Conservation (phyloP, 2,797 vertebrate species). For the Etheostoma nigrum region DNA sequence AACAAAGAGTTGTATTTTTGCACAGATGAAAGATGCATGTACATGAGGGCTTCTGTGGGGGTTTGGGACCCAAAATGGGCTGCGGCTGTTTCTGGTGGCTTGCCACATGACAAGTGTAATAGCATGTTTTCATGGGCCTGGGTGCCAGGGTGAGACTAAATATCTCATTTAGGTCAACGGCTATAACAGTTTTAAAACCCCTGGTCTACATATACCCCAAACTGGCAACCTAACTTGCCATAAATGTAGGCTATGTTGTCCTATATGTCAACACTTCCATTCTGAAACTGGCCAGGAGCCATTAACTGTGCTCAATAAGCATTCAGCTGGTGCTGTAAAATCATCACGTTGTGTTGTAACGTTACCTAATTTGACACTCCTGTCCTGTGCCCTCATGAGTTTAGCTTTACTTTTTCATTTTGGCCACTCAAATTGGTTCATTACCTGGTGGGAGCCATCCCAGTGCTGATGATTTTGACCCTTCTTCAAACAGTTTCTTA, state of each 20-base stretch:
- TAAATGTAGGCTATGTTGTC: constrained; percentile 75
- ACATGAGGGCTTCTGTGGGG: constrained; percentile 47
- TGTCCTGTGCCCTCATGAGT: background rate
- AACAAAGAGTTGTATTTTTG: constrained; percentile 48
- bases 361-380: constrained; percentile 19
- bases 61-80: constrained; percentile 66
- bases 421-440: constrained; percentile 9
- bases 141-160: constrained; percentile 78
- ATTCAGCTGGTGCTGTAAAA: constrained; percentile 48
- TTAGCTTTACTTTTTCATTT: constrained; percentile 33
- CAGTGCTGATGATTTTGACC: constrained; percentile 12
- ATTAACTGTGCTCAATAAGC: constrained; percentile 58
- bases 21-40: constrained; percentile 56
- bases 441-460: constrained; percentile 31
- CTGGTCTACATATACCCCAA: constrained; percentile 71
- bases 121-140: constrained; percentile 70
- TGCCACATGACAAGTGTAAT: constrained; percentile 78
- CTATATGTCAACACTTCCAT: constrained; percentile 70
- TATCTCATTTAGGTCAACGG: constrained; percentile 77
- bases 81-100: constrained; percentile 71
- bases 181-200: constrained; percentile 78
- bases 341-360: constrained; percentile 47
- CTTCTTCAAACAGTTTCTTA: constrained; percentile 22
- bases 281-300: constrained; percentile 61
- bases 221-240: constrained; percentile 65